phyloP scores from a whole-genome alignment of 2,888 invertebrate species.

The Trisateles emortualis region DNA sequence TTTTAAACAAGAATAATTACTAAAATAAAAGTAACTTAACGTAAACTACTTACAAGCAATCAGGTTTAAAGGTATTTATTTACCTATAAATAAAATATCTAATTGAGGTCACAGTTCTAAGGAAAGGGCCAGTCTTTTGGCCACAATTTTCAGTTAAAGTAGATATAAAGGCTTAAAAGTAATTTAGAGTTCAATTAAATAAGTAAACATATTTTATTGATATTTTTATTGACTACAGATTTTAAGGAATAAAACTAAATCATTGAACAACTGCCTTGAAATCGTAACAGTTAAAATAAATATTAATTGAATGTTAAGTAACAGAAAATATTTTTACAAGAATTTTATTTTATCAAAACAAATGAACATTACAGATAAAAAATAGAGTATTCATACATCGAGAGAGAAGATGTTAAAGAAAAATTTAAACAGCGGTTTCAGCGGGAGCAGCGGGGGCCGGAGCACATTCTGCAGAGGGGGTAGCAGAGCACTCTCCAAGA shows the following conservation, averaged over 20 bases:
- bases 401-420: not conserved
- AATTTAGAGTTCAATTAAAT: not conserved
- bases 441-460: conserved; percentile 38
- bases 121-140: too few species aligned
- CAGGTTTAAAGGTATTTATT: too few species aligned
- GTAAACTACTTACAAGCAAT: too few species aligned
- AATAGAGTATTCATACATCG: not conserved
- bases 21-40: too few species aligned
- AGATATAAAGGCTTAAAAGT: conserved; percentile 43
- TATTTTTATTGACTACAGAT: not conserved
- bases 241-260: not conserved
- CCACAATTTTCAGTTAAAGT: too few species aligned
- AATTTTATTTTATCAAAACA: not conserved
- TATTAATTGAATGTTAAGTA: not conserved
- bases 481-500: conserved; percentile 79
- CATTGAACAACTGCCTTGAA: not conserved
- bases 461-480: conserved; percentile 69
- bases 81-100: too few species aligned
- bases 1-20: too few species aligned
- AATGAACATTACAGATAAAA: not conserved
- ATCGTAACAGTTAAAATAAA: not conserved
- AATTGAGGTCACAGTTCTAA: too few species aligned
- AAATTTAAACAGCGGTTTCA: conserved; percentile 20
- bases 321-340: not conserved
- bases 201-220: not conserved